Percentiles rank a stretch among this genome's conserved stretches.
Evolutionary conservation across 2,113 vertebrate species (phyloP).

Genomic region (Vanacampus margaritifer): DNA sequence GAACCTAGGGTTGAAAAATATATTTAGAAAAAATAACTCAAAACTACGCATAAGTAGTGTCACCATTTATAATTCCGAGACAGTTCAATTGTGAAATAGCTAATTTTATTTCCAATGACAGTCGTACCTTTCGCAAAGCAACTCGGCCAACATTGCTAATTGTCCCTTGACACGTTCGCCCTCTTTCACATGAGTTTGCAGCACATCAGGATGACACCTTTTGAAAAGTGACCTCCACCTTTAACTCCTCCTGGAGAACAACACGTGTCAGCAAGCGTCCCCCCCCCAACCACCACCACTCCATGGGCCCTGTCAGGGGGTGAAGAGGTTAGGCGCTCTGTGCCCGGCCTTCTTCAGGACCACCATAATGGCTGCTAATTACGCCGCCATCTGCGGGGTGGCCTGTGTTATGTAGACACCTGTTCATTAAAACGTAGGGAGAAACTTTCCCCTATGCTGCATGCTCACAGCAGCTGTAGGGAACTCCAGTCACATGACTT

Average conservation of each 20-base stretch:
- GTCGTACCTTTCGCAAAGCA: not conserved
- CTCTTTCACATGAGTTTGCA: constrained; percentile 61
- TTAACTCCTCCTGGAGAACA: constrained; percentile 62
- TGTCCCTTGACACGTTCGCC: constrained; percentile 66
- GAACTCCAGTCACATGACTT: not conserved
- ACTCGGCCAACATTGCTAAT: constrained; percentile 21
- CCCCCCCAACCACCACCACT: constrained; percentile 15
- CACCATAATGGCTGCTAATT: constrained; percentile 77
- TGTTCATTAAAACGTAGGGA: constrained; percentile 70
- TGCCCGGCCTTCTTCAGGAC: constrained; percentile 63
- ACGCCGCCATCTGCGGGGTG: constrained; percentile 72
- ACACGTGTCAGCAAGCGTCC: constrained; percentile 63
- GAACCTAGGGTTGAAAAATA: too few relatives aligned
- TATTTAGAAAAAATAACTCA: too few relatives aligned
- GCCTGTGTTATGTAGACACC: constrained; percentile 76
- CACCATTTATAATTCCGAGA: too few relatives aligned
- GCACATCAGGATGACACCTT: constrained; percentile 71
- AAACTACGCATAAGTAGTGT: too few relatives aligned
- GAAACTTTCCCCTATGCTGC: constrained; percentile 51
- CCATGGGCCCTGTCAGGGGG: constrained; percentile 62
- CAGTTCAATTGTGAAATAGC: too few relatives aligned
- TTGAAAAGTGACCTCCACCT: constrained; percentile 68
- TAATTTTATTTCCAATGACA: not conserved
- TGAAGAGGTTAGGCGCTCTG: constrained; percentile 71
- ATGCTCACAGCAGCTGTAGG: not conserved